Conservation (phyloP, 1,140 invertebrate genomes). For the Aphis gossypii region DNA sequence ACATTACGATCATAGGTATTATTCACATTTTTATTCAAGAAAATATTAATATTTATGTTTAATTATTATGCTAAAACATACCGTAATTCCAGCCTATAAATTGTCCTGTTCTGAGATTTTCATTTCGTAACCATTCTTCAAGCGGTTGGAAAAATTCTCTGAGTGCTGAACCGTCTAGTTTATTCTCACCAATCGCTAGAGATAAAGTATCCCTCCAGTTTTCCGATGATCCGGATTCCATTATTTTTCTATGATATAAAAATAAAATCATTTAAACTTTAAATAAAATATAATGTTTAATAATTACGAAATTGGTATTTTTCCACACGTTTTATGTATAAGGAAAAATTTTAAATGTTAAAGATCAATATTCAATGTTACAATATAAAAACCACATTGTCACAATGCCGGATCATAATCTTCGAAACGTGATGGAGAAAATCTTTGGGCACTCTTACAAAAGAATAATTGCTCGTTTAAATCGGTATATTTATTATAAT, state of each 20-base stretch:
- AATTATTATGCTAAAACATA: conserved; percentile 61
- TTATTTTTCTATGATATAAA: conserved; percentile 72
- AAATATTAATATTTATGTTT: background rate
- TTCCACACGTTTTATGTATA: background rate
- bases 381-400: background rate
- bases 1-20: background rate
- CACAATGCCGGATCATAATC: too few species aligned
- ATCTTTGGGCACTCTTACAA: background rate
- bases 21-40: background rate
- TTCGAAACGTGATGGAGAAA: background rate
- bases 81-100: conserved; percentile 83
- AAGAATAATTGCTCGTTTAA: background rate
- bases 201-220: conserved; percentile 86
- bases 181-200: conserved; percentile 78
- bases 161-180: conserved; percentile 83
- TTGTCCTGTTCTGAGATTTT: conserved; percentile 81
- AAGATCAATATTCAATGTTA: background rate
- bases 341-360: background rate
- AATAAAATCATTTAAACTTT: background rate
- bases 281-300: background rate
- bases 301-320: background rate
- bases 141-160: conserved; percentile 92
- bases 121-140: conserved; percentile 84
- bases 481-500: background rate
- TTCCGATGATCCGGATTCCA: conserved; percentile 83